Percentiles rank a stretch among this genome's conserved stretches.
Conservation (phyloP, 2,888 invertebrate species). For the Acrobasis repandana region DNA sequence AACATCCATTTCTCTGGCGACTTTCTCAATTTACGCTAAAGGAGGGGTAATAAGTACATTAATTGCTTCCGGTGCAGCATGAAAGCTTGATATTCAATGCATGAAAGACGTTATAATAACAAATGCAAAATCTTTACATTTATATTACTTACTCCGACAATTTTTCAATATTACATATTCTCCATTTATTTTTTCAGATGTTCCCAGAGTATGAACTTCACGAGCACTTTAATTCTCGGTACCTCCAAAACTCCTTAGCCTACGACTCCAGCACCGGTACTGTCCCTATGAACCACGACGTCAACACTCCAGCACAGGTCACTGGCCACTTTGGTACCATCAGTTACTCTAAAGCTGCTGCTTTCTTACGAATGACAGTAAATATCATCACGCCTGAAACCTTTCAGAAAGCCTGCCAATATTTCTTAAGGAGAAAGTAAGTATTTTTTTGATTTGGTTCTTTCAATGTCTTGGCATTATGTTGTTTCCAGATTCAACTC, state of each 20-base stretch:
- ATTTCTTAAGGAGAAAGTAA: slow-evolving; percentile 78
- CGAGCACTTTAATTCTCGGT: slow-evolving; percentile 88
- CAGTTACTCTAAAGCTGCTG: slow-evolving; percentile 86
- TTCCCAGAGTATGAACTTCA: slow-evolving; percentile 85
- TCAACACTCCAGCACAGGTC: slow-evolving; percentile 84
- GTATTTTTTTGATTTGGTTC: slow-evolving; percentile 35
- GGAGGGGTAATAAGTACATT: too few relatives aligned
- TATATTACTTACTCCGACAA: too few relatives aligned
- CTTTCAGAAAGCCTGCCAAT: slow-evolving; percentile 55
- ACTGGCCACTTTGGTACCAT: slow-evolving; percentile 86
- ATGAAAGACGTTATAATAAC: too few relatives aligned
- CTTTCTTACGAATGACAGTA: slow-evolving; percentile 68
- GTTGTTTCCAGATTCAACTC: too few relatives aligned
- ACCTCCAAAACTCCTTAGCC: slow-evolving; percentile 85
- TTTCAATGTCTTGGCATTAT: background rate
- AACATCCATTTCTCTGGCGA: too few relatives aligned
- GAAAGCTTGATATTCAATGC: too few relatives aligned
- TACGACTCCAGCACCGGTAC: slow-evolving; percentile 63
- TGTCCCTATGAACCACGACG: slow-evolving; percentile 83
- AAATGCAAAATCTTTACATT: too few relatives aligned
- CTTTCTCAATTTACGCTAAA: too few relatives aligned
- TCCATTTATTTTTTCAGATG: slow-evolving; percentile 63
- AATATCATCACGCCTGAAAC: slow-evolving; percentile 62
- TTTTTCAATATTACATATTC: too few relatives aligned
- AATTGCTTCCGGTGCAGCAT: too few relatives aligned